Base-by-base conservation (phyloP, 2,113 vertebrate species). In the Naja naja region DNA sequence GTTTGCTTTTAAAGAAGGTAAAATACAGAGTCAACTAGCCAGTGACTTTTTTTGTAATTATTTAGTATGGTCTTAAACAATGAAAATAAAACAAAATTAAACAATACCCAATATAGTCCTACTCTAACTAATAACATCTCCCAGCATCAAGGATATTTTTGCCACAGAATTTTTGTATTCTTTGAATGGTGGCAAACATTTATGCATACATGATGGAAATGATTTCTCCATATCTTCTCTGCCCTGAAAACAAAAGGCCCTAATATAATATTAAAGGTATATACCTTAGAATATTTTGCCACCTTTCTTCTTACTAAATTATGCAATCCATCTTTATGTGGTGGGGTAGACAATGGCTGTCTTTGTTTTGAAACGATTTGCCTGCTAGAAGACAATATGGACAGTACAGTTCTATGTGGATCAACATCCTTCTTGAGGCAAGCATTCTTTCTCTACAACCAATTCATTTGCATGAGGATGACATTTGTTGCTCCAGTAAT, bases 401-500 rank as follows among this genome's bases (percentile, higher is more conserved):
- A 91, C 91, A 95, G 93, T 34, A 0, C 96, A 97, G 95, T 94
- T 25, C 49, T 91, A 94, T 92, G 74, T 85, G 39, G 39, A 85
- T 94, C 94, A 92, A 55, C 56, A 92, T 85, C 93, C 93, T 95
- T 96, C 87, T 9, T 87, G 60, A 49, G 94, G 95, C 96, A 94
- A 85, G 93, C 95, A 94, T 96, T 97, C 95, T 97, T 97, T 96
- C 97, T 97, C 96, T 96, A 95, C 94, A 97, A 96, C 74, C 97
- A 96, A 96, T 97, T 98, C 95, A 99, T 99, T 98, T 99, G 98
- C 98, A 98, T 98, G 97, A 97, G 96, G 98, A 98, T 98, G 98
- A 98, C 98, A 98, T 99, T 98, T 98, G 98, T 98, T 98, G 98
- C 98, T 98, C 98, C 97, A 97, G 98, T 98, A 98, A 99, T 99